These are phyloP conservation scores for Hypolimnas misippus DNA, from an alignment of 2,888 invertebrate genomes.

Conservation along the genomic window DNA sequence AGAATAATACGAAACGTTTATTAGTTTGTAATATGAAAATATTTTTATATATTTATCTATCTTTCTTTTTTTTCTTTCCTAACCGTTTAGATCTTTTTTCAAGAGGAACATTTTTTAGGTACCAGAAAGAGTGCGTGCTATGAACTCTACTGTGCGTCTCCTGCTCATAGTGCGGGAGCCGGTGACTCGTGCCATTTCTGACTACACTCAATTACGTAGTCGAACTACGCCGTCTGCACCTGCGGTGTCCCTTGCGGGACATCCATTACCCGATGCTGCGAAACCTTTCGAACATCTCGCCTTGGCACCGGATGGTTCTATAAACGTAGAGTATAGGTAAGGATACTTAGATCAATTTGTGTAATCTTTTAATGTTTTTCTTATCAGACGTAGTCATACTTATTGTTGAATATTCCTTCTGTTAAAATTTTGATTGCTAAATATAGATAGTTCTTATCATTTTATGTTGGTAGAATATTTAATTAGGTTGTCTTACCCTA, in stretches of 20 bases:
- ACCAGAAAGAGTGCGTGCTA: slow-evolving; percentile 95
- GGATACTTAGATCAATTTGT: background rate
- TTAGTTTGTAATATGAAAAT: background rate
- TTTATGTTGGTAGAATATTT: no score
- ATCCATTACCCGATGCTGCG: slow-evolving; percentile 66
- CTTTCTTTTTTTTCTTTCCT: no score
- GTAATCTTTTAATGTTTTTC: background rate
- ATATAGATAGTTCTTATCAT: no score
- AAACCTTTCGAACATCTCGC: slow-evolving; percentile 93
- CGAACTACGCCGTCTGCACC: slow-evolving; percentile 91
- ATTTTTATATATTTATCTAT: background rate
- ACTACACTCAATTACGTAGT: slow-evolving; percentile 96
- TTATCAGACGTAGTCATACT: background rate
- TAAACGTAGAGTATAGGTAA: slow-evolving; percentile 90
- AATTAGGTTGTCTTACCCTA: no score
- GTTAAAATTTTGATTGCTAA: no score
- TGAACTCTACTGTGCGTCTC: slow-evolving; percentile 96
- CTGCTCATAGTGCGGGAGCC: slow-evolving; percentile 98
- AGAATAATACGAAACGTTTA: background rate
- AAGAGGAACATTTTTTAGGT: slow-evolving; percentile 81
- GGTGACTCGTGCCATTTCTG: slow-evolving; percentile 97
- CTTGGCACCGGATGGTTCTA: slow-evolving; percentile 90
- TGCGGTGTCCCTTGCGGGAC: slow-evolving; percentile 61
- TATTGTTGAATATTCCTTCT: no score
- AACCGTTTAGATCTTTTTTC: no score